Conservation (phyloP, 2,797 vertebrate genomes). For the Heterohyrax brucei region DNA sequence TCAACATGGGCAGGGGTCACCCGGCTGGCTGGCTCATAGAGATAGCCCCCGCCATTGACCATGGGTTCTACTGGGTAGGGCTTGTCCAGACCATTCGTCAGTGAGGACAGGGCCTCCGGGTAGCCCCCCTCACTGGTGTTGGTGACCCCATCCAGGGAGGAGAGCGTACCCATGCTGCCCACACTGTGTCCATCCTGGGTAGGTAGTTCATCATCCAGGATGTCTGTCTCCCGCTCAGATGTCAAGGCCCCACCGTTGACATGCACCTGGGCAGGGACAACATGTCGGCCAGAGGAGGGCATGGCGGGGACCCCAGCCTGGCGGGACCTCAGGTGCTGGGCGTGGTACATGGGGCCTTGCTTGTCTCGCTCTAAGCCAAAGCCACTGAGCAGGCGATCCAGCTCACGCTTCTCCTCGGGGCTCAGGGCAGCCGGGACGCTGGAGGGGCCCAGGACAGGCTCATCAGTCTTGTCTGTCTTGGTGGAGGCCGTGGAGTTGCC, state of each 20-base stretch:
- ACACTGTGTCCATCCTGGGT: constrained; percentile 97
- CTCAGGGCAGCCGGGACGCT: constrained; percentile 93
- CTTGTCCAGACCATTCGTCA: constrained; percentile 92
- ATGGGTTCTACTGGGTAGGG: constrained; percentile 83
- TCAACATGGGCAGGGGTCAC: constrained; percentile 73
- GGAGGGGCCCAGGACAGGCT: constrained; percentile 89
- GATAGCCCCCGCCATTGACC: constrained; percentile 89
- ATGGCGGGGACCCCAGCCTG: constrained; percentile 48
- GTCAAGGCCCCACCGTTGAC: constrained; percentile 94
- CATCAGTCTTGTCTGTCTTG: constrained; percentile 98
- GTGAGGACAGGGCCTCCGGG: constrained; percentile 88
- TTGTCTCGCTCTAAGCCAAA: constrained; percentile 92
- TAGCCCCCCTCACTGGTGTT: constrained; percentile 90
- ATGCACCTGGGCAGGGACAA: constrained; percentile 97
- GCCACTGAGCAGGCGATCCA: constrained; percentile 97
- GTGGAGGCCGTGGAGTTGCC: constrained; percentile 99
- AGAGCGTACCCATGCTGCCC: constrained; percentile 96
- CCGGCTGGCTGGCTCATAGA: constrained; percentile 88
- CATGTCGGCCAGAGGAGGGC: constrained; percentile 90
- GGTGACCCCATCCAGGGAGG: constrained; percentile 95
- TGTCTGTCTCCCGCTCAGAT: constrained; percentile 97
- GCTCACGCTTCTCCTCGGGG: constrained; percentile 95
- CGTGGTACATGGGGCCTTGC: constrained; percentile 92
- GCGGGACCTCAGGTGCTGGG: constrained; percentile 86
- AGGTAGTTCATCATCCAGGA: constrained; percentile 97